Evolutionary conservation across 2,888 invertebrate species (phyloP), one percentile per base, ranked within the genome.

Genomic region (Drosophila neutralis): DNA sequence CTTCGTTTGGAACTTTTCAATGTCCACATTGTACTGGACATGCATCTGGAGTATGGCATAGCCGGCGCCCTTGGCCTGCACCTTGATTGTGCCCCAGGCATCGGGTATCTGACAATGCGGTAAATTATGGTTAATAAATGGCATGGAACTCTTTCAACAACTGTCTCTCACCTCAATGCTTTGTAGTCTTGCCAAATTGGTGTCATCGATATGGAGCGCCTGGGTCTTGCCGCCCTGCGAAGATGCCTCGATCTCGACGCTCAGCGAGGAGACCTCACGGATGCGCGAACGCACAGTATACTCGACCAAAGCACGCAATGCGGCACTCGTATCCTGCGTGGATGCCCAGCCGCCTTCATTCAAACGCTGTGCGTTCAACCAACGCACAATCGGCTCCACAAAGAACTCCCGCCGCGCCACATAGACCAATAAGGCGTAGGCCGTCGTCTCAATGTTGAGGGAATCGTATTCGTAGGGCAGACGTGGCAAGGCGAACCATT

Each of bases 71-170:
- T 96, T 96, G 0, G 97, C 98, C 83, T 97, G 96, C 53, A 98
- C 97, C 93, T 97, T 97, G 42, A 98, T 97, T 1, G 97, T 98
- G 88, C 98, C 98, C 97, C 97, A 98, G 53, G 98, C 98, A 89
- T 96, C 95, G 0, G 98, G 97, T 92, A 98, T 97, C 96, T 97
- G 35, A 4, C 40, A 29, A 8, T 11, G 1, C 38, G 2, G 36
- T 13, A 57, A 36, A 42, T n/a, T 35, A 0, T 1, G 4, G 0
- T 21, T 13, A n/a, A 24, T 24, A 4, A 24, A 29, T 35, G 13
- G 0, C 4, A 4, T 10, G 1, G 6, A 24, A 13, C 10, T 24
- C 0, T 13, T 18, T 24, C 0, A 38, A 24, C 0, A 33, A 21
- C 10, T n/a, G 13, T 24, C 4, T 35, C 86, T 86, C 87, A 96